Base-by-base conservation (phyloP, 2,797 vertebrate species). In the Pelochelys cantorii region DNA sequence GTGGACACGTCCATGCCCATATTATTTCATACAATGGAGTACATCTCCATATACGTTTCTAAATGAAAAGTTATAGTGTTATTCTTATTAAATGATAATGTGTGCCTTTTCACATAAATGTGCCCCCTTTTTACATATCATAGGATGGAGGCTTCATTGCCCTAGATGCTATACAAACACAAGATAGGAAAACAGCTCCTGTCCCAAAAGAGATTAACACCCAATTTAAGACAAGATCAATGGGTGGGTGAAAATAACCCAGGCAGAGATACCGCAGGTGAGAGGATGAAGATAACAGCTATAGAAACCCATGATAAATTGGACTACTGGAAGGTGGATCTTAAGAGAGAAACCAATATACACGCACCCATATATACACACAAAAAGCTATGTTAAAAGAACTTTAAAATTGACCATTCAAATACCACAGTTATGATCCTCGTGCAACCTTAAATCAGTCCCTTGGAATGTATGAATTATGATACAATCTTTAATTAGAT, bases 11-110 rank as follows among this genome's bases (percentile, higher is more conserved):
- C 83, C 62, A 55, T 59, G 25, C 5, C 86, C 1, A 2, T 65
- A 81, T 34, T 86, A 48, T 79, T 92, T 91, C 81, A 52, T 82
- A 85, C 94, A 95, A 86, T 3, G 8, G 68, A 85, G 13, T 11
- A 85, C 5, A 31, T 87, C 84, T 25, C 2, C 7, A 10, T 59
- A 10, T 74, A 86, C 9, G 4, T 74, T 81, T 79, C 62, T 52
- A 29, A 54, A 83, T 31, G 7, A 91, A 87, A 89, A 90, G 42
- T 86, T 42, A 75, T 52, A 77, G 4, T 4, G 27, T 34, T 79
- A 15, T 8, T 88, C 90, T 27, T 59, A 55, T 34, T 77, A 59
- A 55, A 0, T 85, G 89, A 59, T 57, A 34, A 9, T 25, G 11
- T 53, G 90, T 86, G 53, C 34, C 34, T 48, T 48, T 48, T 48